Evolutionary conservation across 1,140 invertebrate genomes (phyloP).

Genomic region (Penaeus indicus): DNA sequence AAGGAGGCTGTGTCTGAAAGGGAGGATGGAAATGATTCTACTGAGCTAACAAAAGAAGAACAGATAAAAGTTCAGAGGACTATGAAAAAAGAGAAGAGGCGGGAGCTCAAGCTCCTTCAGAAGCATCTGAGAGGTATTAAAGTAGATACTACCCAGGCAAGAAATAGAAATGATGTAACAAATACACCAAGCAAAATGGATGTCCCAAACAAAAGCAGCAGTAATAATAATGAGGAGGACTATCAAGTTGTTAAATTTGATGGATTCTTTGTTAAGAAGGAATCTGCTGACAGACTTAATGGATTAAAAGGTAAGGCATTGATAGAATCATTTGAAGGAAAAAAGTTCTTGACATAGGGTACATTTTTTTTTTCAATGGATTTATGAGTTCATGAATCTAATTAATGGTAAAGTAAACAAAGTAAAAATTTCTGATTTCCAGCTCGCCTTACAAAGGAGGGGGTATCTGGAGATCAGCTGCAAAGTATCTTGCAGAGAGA

Average conservation of each 20-base stretch:
- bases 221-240: not conserved
- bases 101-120: not conserved
- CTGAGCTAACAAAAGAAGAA: slow-evolving; percentile 34
- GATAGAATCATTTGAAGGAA: not conserved
- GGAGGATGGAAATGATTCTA: not conserved
- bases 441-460: not conserved
- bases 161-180: not conserved
- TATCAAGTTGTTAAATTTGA: slow-evolving; percentile 36
- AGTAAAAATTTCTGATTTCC: not conserved
- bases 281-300: slow-evolving; percentile 34
- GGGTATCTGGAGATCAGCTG: slow-evolving; percentile 36
- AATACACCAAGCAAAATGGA: not conserved
- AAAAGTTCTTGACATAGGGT: not conserved
- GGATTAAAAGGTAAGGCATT: slow-evolving; percentile 31
- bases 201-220: not conserved
- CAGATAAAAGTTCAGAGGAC: slow-evolving; percentile 28
- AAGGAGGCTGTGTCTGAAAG: not conserved
- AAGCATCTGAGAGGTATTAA: not conserved
- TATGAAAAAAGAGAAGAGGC: slow-evolving; percentile 45
- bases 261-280: slow-evolving; percentile 52
- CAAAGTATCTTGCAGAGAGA: slow-evolving; percentile 32
- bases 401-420: not conserved
- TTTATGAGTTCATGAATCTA: not conserved
- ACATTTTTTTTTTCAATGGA: not conserved
- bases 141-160: not conserved